Base-by-base conservation (phyloP, 53 echinoderm and acorn worm species). In the Holothuria scabra region DNA sequence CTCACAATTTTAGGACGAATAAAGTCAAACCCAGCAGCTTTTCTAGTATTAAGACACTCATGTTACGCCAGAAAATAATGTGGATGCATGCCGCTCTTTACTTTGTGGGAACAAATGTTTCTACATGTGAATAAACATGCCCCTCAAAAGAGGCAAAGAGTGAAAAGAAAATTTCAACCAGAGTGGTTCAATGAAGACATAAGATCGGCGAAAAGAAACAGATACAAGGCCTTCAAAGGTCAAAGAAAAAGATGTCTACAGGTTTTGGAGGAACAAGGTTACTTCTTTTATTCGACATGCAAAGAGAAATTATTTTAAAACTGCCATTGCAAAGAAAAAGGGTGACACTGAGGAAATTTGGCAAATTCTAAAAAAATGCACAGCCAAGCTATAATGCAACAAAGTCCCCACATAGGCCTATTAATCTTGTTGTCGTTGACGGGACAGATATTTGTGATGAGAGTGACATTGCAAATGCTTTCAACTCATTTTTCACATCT, bases 181-280 rank as follows among this genome's bases (percentile, higher is more conserved):
- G 52, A 52, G 52, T 52, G 16, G 52, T 52, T 52, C 52, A 52
- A 32, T 9, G 41, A 33, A 68, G 68, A 68, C 19, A 12, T 68
- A 68, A 68, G 68, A 68, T 32, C 68, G 33, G 68, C 68, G 38
- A 68, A 37, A 68, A 34, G 68, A 34, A 68, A 68, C n/a, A 68
- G 33, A 68, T 38, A 68, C 38, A 32, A 19, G 20, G 16, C 68
- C n/a, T n/a, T n/a, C n/a, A 33, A 68, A 68, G 41, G 14, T 31
- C 5, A 68, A 32, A 33, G 34, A 32, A 68, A 19, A 68, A 33
- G 30, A 68, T 12, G 33, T 32, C 2, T 32, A 68, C 68, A 12
- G 41, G 68, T 68, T 16, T 33, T 34, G 35, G 35, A 68, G 33
- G 20, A 68, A 68, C 68, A 68, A 68, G 38, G 34, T 52, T 18